These are phyloP conservation scores for Drosophila algonquin DNA, from an alignment of 2,888 invertebrate genomes.

Conservation along the genomic window DNA sequence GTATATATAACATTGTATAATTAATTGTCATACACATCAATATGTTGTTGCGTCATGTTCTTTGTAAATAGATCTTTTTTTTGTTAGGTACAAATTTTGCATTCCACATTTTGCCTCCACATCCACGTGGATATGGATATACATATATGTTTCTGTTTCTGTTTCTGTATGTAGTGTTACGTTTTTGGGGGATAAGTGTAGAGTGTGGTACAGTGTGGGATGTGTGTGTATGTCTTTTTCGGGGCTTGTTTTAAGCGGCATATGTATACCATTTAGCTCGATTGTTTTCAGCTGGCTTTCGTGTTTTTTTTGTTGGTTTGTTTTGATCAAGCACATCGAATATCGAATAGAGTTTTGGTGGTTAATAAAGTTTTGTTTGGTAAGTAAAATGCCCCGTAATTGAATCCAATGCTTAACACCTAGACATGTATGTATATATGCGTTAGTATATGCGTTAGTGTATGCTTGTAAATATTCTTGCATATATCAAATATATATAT, in stretches of 20 bases:
- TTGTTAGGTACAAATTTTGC: slow-evolving; percentile 66
- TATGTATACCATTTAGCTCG: slow-evolving; percentile 66
- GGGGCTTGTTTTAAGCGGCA: too few species aligned
- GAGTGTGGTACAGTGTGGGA: too few species aligned
- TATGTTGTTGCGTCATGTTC: slow-evolving; percentile 10
- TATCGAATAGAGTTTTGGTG: too few species aligned
- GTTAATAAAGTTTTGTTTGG: too few species aligned
- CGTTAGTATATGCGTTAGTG: slow-evolving; percentile 21
- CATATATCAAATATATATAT: slow-evolving; percentile 29
- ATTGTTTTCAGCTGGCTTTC: slow-evolving; percentile 37
- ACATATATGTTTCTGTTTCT: slow-evolving; percentile 35
- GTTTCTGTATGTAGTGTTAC: slow-evolving; percentile 42
- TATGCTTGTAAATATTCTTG: slow-evolving; percentile 45
- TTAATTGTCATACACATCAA: slow-evolving; percentile 77
- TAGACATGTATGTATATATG: slow-evolving; percentile 53
- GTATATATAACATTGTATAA: slow-evolving; percentile 63
- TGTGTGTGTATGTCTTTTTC: slow-evolving; percentile 34
- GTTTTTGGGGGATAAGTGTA: not conserved
- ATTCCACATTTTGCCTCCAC: not conserved
- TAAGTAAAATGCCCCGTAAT: slow-evolving; percentile 65
- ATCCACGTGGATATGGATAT: slow-evolving; percentile 18
- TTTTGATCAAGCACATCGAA: too few species aligned
- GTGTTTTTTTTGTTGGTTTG: too few species aligned
- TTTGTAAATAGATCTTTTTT: slow-evolving; percentile 48
- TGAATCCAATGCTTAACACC: slow-evolving; percentile 71